Evolutionary conservation across 2,113 vertebrate species (phyloP).

Genomic region (Vicugna pacos): DNA sequence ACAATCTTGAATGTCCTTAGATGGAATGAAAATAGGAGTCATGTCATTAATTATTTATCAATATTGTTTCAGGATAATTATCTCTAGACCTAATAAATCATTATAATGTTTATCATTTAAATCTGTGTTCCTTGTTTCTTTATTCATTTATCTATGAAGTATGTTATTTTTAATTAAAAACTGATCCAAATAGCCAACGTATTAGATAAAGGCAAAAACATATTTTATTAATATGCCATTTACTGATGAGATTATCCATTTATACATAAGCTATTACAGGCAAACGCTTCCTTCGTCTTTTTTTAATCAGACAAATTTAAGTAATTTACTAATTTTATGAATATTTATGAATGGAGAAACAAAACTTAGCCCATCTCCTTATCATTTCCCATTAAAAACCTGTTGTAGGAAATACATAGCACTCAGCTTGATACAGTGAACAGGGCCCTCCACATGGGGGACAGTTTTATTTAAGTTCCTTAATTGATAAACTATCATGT

Average conservation of each 20-base stretch:
- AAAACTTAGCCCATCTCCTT: neutral
- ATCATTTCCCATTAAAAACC: neutral
- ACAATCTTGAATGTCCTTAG: neutral
- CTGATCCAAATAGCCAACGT: neutral
- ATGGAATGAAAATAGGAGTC: neutral
- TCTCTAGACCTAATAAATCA: neutral
- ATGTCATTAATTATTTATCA: neutral
- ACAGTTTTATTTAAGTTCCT: neutral
- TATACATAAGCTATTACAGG: neutral
- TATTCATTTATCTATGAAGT: neutral
- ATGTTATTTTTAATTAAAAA: slow-evolving; percentile 31
- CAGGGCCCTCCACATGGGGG: neutral
- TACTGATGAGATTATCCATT: neutral
- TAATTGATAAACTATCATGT: neutral
- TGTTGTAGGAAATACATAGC: neutral
- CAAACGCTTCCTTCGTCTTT: neutral
- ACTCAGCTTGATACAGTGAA: neutral
- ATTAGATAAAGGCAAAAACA: neutral
- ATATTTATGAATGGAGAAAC: neutral
- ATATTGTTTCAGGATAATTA: neutral
- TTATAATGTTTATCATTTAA: neutral
- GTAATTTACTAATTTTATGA: neutral
- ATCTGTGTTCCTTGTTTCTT: neutral
- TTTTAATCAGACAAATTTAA: neutral
- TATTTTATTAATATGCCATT: slow-evolving; percentile 14